Evolutionary conservation across 2,797 vertebrate genomes (phyloP), one percentile per base, ranked within the genome.

Genomic region (Sparidentex hasta): DNA sequence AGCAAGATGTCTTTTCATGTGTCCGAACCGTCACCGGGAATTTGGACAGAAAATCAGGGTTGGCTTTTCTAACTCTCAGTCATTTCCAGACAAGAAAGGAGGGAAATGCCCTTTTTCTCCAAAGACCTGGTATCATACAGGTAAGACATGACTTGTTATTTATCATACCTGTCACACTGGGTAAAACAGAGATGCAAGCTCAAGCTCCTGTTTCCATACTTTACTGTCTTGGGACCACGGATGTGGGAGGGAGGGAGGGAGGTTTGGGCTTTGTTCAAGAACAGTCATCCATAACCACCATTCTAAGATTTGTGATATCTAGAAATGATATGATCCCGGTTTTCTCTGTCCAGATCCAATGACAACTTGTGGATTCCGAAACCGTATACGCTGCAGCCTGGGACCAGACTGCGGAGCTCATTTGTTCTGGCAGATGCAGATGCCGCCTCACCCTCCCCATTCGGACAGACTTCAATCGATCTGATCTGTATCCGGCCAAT

Each of bases 1-100:
- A 83, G 84, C 70, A 65, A 82, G 85, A 84, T 76, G 85, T 88
- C 88, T 81, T 90, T 91, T 93, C 85, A 92, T 89, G 90, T 88
- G 86, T 90, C 89, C 80, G 80, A 91, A 83, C 78, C 72, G 44
- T 91, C 88, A 77, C 75, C 78, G 85, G 86, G 82, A 91, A 86
- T 93, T 88, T 87, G 81, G 82, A 88, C 83, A 86, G 83, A 80
- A 83, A 84, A 90, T 87, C 84, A 75, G 76, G 91, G 87, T 66
- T 52, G 84, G 76, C 81, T 92, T 85, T 87, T 87, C 71, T 57
- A 69, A 75, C 84, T 74, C 70, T 76, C 79, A 69, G 74, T 89
- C 84, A 87, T 85, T 90, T 82, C 66, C 47, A 66, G 87, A 88
- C 76, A 84, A 90, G 81, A 80, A 85, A 84, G 65, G 74, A 80